These are phyloP conservation scores for Halictus rubicundus DNA, from an alignment of 1,140 invertebrate genomes.

Conservation along the genomic window DNA sequence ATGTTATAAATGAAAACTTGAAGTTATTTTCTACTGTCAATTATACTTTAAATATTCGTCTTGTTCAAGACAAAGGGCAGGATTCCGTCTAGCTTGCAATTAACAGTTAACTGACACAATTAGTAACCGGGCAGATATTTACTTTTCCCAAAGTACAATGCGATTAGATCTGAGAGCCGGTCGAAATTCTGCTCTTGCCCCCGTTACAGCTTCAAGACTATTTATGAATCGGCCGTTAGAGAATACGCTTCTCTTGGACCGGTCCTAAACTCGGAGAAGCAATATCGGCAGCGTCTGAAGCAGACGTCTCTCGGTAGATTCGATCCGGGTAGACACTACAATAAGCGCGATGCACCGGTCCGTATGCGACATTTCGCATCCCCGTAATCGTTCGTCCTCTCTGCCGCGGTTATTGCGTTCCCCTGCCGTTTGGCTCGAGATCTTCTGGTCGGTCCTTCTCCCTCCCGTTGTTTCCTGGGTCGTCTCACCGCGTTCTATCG, in stretches of 20 bases:
- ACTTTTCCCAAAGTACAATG: too few species aligned
- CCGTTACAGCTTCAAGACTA: not conserved
- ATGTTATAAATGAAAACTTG: too few species aligned
- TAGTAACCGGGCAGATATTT: too few species aligned
- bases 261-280: not conserved
- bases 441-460: conserved; percentile 20
- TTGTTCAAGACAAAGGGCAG: too few species aligned
- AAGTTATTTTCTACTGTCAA: too few species aligned
- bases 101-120: too few species aligned
- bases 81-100: too few species aligned
- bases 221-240: too few species aligned
- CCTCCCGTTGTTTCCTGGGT: conserved; percentile 24
- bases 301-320: not conserved
- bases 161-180: too few species aligned
- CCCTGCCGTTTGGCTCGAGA: conserved; percentile 54
- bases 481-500: conserved; percentile 15
- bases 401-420: conserved; percentile 67
- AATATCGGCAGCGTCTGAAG: not conserved
- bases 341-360: conserved; percentile 54
- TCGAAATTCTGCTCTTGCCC: too few species aligned
- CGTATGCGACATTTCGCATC: conserved; percentile 63
- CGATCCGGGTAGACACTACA: not conserved
- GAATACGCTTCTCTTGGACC: too few species aligned
- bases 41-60: too few species aligned
- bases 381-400: conserved; percentile 66